Evolutionary conservation across 2,797 vertebrate species (phyloP), one percentile per base, ranked within the genome.

Genomic region (Botia almorhae): DNA sequence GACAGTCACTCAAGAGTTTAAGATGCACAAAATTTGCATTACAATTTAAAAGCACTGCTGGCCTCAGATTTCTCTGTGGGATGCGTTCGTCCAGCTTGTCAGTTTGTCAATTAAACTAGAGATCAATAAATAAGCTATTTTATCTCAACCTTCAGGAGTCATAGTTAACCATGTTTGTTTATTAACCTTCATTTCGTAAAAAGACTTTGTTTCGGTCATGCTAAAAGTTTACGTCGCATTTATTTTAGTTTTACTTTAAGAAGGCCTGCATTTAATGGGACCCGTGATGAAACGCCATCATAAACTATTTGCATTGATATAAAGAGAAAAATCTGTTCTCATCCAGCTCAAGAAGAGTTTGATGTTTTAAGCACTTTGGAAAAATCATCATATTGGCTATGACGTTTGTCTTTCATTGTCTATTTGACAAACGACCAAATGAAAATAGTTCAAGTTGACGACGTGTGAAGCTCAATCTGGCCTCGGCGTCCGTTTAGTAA

Each of bases 401-500:
- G 36, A n/a, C 3, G 56, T 71, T 68, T 65, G 61, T 43, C 11
- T 26, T 23, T 16, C n/a, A 43, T 12, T 56, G n/a, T 33, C n/a
- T 39, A 43, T 13, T 71, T 80, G 48, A 61, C 17, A 23, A 70
- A 4, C 7, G 10, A 11, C 19, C 29, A 46, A 33, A 48, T 65
- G 6, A 79, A 65, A 69, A 7, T 3, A 36, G 26, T 39, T 39
- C 10, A 56, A 43, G 53, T 33, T 53, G 12, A 17, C n/a, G 29
- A 63, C 29, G 33, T n/a, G 26, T 69, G 17, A 43, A 55, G 75
- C 85, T 92, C 90, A 89, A 74, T 89, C 87, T 92, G 91, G 86
- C 81, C 85, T 75, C n/a, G 17, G 89, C 85, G 92, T 91, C 92
- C 88, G 92, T 93, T 93, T 87, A 90, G 87, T 90, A 91, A 91